Evolutionary conservation across 2,797 vertebrate genomes (phyloP).

Genomic region (Bufotes viridis): DNA sequence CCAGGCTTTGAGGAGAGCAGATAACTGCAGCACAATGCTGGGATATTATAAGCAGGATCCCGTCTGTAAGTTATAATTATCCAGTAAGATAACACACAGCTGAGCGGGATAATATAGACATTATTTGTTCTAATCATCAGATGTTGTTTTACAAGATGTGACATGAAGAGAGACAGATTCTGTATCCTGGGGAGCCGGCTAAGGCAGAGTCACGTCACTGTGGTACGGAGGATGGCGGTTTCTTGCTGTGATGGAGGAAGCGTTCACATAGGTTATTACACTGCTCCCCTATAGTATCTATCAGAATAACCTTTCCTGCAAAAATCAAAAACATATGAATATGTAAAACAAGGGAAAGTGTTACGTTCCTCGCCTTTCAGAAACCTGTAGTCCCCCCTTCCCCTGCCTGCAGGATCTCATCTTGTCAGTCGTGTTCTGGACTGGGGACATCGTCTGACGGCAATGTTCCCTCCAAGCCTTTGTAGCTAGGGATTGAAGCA

Average conservation of each 20-base stretch:
- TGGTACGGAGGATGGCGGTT: background rate
- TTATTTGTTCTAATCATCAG: background rate
- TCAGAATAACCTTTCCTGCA: background rate
- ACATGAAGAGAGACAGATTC: background rate
- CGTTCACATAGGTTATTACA: background rate
- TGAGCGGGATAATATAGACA: background rate
- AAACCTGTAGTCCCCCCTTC: no score
- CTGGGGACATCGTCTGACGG: no score
- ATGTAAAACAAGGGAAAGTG: no score
- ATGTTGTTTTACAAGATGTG: constrained; percentile 18
- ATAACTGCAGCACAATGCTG: no score
- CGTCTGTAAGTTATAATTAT: background rate
- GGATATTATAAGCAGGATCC: background rate
- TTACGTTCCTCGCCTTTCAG: no score
- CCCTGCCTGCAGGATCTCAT: no score
- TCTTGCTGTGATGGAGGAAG: background rate
- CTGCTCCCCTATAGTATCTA: background rate
- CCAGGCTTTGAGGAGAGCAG: no score
- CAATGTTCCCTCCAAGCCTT: background rate
- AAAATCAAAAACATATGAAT: no score
- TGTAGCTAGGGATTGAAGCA: no score
- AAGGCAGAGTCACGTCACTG: background rate
- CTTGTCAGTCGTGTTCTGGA: no score
- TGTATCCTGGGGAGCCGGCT: background rate
- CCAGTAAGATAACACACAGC: background rate